phyloP scores from a whole-genome alignment of 2,888 invertebrate genomes.

The Eubasilissa splendida region DNA sequence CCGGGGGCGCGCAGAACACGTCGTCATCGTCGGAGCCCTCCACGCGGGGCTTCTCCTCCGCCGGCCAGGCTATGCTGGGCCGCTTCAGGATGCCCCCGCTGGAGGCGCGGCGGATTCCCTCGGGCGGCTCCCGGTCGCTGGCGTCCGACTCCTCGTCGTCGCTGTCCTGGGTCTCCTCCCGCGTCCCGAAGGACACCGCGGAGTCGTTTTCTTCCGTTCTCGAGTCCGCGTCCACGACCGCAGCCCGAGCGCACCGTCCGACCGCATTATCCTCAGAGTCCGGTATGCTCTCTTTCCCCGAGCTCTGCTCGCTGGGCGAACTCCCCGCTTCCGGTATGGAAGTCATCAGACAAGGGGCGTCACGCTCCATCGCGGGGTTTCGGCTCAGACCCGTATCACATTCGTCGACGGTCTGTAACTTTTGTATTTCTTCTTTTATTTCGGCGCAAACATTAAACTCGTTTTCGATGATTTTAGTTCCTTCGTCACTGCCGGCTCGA shows the following conservation, averaged over 20 bases:
- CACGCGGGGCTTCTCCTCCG: conserved; percentile 34
- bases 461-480: neutral
- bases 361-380: neutral
- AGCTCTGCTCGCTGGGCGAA: neutral
- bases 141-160: neutral
- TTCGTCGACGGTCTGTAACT: conserved; percentile 2
- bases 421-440: conserved; percentile 25
- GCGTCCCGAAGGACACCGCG: neutral
- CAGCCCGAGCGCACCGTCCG: neutral
- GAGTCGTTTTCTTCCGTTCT: neutral
- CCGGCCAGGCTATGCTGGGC: conserved; percentile 54
- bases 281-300: neutral
- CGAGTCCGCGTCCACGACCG: neutral
- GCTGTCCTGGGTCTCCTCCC: conserved; percentile 41
- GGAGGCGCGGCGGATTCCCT: conserved; percentile 46
- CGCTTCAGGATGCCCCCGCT: conserved; percentile 56
- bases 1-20: conserved; percentile 73
- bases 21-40: conserved; percentile 70
- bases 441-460: conserved; percentile 6
- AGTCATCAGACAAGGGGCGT: neutral
- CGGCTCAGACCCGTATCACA: neutral
- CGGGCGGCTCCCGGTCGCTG: conserved; percentile 20
- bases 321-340: neutral
- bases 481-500: conserved; percentile 8
- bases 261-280: neutral